A percentile compares a stretch with the other conserved stretches of the same genome.
Evolutionary conservation across 2,797 vertebrate genomes (phyloP).

Genomic region (Myripristis jacobus): DNA sequence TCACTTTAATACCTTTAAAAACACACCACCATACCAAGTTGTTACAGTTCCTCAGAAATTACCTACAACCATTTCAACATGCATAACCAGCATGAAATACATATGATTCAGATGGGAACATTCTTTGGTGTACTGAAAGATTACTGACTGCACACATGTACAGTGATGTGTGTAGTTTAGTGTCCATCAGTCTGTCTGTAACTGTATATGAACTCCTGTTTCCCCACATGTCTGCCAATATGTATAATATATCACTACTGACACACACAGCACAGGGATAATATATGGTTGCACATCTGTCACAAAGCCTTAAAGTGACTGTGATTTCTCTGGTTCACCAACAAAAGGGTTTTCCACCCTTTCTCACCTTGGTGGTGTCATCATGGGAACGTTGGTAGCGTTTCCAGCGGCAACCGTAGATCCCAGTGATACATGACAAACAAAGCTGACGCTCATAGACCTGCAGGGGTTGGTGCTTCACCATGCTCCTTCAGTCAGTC

Average conservation of each 20-base stretch:
- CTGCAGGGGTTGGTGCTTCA: constrained; percentile 98
- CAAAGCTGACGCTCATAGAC: constrained; percentile 99
- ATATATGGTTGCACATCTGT: too few species aligned
- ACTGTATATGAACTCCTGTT: too few species aligned
- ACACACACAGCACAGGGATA: background rate
- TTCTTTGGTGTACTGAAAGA: constrained; percentile 16
- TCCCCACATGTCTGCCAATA: too few species aligned
- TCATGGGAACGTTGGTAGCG: constrained; percentile 98
- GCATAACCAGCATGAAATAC: background rate
- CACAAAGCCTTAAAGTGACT: background rate
- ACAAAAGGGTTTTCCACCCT: background rate
- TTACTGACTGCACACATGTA: background rate
- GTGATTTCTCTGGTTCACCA: background rate
- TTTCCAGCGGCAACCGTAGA: constrained; percentile 99
- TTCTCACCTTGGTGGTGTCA: constrained; percentile 93
- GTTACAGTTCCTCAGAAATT: too few species aligned
- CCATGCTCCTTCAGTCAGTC: constrained; percentile 92
- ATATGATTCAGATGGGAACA: background rate
- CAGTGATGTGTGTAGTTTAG: too few species aligned
- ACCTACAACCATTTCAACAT: too few species aligned
- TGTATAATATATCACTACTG: background rate
- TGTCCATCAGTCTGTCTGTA: too few species aligned
- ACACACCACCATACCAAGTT: too few species aligned
- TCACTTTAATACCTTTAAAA: too few species aligned
- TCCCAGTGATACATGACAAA: constrained; percentile 97